These are phyloP conservation scores for Laodelphax striatellus DNA, from an alignment of 1,140 invertebrate genomes.

Conservation along the genomic window DNA sequence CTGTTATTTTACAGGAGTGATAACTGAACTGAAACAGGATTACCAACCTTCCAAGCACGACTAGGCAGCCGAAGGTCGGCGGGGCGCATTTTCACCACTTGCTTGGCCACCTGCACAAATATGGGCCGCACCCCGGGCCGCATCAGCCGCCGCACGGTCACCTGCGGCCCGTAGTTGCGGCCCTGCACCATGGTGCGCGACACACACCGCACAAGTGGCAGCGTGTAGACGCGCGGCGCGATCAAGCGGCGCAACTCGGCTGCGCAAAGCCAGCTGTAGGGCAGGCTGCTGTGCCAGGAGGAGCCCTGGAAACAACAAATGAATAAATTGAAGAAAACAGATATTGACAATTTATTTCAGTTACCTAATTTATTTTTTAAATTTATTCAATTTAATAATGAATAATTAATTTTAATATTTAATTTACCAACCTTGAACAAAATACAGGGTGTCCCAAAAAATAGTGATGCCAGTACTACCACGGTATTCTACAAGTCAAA, in stretches of 20 bases:
- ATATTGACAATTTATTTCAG: no score
- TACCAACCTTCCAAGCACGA: slow-evolving; percentile 48
- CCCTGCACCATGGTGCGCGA: slow-evolving; percentile 56
- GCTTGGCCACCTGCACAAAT: slow-evolving; percentile 49
- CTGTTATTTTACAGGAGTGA: no score
- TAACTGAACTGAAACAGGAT: not conserved
- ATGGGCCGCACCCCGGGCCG: slow-evolving; percentile 31
- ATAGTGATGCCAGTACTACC: no score
- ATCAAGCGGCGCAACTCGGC: slow-evolving; percentile 41
- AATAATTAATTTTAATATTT: no score
- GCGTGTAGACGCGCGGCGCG: slow-evolving; percentile 46
- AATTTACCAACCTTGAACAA: no score
- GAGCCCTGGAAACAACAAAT: no score
- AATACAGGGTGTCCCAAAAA: no score
- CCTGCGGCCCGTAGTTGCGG: slow-evolving; percentile 53
- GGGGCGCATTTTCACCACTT: slow-evolving; percentile 47
- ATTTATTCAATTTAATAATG: no score
- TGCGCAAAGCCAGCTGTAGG: slow-evolving; percentile 34
- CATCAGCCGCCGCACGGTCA: slow-evolving; percentile 47
- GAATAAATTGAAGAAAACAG: no score
- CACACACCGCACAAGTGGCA: slow-evolving; percentile 49
- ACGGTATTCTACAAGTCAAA: no score
- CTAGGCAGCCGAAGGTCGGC: slow-evolving; percentile 47
- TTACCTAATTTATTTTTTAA: no score
- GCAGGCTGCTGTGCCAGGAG: slow-evolving; percentile 29